Base-by-base conservation (phyloP, 2,797 vertebrate genomes). In the Anguilla pacifica region DNA sequence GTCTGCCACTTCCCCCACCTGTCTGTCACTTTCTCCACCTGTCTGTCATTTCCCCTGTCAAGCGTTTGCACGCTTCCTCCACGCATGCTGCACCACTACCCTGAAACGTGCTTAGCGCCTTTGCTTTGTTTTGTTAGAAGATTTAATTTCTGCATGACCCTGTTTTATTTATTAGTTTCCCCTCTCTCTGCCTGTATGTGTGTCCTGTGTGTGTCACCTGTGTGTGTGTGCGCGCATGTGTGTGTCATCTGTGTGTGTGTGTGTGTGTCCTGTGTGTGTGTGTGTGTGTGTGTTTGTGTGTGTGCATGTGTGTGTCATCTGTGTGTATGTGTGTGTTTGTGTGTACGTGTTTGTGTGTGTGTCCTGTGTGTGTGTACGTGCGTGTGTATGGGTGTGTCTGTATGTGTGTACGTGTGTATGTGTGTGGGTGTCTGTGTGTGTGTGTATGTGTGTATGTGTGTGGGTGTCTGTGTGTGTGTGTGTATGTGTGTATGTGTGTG, bases 121-220 rank as follows among this genome's bases (percentile, higher is more conserved):
- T 1, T 25, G 46, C 49, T 11, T 86, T 53, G n/a, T 55, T 72
- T 64, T n/a, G 13, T 72, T 74, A 9, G 49, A 83, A 77, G 15
- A 86, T 9, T 86, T 51, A 67, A 28, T 84, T 85, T 35, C 53
- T 43, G 77, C 67, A 70, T 51, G 55, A 85, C 35, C 88, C 64
- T 83, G 55, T 85, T 88, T 90, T 46, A 86, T 87, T 88, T 77
- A 89, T 84, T 67, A 86, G 64, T 55, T 49, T 25, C 53, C 39
- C 67, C 61, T 83, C 61, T 77, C 72, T 79, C 53, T 88, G 43
- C 53, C 39, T 61, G 53, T 87, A 7, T 31, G 46, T 81, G 35
- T 35, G 46, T 67, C 77, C 43, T n/a, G 17, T 81, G 39, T 89
- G n/a, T 92, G 87, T 93, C 70, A 4, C 3, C 22, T 74, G 70